Percentiles rank a stretch among this genome's conserved stretches.
Evolutionary conservation across 1,140 invertebrate species (phyloP).

Genomic region (Hydropsyche tenuis): DNA sequence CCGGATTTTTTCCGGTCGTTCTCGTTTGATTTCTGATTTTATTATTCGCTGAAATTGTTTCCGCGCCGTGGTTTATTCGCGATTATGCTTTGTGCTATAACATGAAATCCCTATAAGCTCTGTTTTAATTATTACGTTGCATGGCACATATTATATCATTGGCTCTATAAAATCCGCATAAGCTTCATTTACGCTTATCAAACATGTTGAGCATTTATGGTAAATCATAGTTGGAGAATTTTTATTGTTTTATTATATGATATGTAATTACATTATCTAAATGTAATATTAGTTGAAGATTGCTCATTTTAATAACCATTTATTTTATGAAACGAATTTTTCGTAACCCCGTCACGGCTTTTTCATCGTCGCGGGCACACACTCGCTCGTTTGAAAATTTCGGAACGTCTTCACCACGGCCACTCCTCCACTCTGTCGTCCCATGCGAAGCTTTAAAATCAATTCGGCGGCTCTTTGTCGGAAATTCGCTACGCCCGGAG

Average conservation of each 20-base stretch:
- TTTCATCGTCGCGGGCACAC: too few relatives aligned
- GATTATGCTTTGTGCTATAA: too few relatives aligned
- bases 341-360: too few relatives aligned
- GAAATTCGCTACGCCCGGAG: constrained; percentile 24
- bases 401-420: too few relatives aligned
- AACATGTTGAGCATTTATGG: too few relatives aligned
- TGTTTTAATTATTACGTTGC: neutral
- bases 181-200: constrained; percentile 42
- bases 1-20: neutral
- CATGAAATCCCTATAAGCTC: neutral
- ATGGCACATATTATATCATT: neutral
- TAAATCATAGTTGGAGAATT: too few relatives aligned
- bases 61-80: neutral
- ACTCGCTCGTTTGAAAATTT: too few relatives aligned
- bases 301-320: too few relatives aligned
- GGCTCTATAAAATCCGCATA: constrained; percentile 44
- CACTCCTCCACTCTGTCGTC: neutral
- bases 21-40: neutral
- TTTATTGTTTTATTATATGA: too few relatives aligned
- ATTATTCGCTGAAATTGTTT: neutral
- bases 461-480: constrained; percentile 25
- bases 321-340: too few relatives aligned
- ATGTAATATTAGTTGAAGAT: too few relatives aligned
- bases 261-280: too few relatives aligned
- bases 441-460: constrained; percentile 22